Conservation (phyloP, 2,888 invertebrate genomes). For the Elegia similella region DNA sequence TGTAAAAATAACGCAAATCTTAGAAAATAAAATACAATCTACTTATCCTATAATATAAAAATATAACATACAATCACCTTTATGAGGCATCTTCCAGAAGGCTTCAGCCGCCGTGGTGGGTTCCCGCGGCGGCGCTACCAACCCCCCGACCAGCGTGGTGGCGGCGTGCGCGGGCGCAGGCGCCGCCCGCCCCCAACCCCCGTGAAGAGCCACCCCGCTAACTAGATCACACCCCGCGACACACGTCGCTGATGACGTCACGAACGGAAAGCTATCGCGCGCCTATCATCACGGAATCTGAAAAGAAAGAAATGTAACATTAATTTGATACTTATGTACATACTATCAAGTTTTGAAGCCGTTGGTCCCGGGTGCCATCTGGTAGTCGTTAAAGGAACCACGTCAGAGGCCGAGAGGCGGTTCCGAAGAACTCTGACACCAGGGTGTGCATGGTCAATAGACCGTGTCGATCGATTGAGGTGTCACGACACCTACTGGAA, state of each 20-base stretch:
- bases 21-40: neutral
- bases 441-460: no score
- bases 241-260: slow-evolving; percentile 25
- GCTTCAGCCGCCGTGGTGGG: slow-evolving; percentile 87
- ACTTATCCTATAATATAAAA: neutral
- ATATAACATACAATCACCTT: slow-evolving; percentile 80
- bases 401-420: no score
- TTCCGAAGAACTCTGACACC: no score
- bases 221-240: slow-evolving; percentile 40
- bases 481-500: no score
- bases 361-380: no score
- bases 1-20: no score
- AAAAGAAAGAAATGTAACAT: neutral
- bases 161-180: slow-evolving; percentile 80
- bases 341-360: neutral
- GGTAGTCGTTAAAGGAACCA: no score
- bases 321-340: neutral
- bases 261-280: slow-evolving; percentile 51
- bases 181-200: slow-evolving; percentile 84
- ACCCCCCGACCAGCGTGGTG: slow-evolving; percentile 84
- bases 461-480: no score
- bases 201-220: slow-evolving; percentile 78
- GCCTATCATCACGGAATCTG: slow-evolving; percentile 2
- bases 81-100: slow-evolving; percentile 94
- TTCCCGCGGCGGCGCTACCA: slow-evolving; percentile 87